These are phyloP conservation scores for Heterotilapia buettikoferi DNA, from an alignment of 2,113 vertebrate species.

Conservation along the genomic window DNA sequence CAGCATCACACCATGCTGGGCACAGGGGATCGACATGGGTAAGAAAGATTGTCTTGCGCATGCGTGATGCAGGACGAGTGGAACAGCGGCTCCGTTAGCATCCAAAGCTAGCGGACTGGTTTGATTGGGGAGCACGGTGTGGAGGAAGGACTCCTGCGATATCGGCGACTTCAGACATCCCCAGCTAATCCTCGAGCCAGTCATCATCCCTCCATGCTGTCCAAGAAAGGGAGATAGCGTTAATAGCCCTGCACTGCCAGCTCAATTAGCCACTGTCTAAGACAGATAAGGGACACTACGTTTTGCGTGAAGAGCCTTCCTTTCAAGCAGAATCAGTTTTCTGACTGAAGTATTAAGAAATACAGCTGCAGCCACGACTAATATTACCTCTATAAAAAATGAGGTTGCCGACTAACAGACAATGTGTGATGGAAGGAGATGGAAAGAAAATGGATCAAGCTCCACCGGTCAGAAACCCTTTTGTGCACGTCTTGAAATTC, in stretches of 20 bases:
- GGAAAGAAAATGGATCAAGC: conserved; percentile 76
- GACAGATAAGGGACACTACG: conserved; percentile 16
- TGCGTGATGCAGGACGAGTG: conserved; percentile 19
- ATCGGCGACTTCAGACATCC: conserved; percentile 55
- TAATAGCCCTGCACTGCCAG: conserved; percentile 49
- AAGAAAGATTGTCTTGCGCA: conserved; percentile 21
- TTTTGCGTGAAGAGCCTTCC: background rate
- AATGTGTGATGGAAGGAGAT: conserved; percentile 67
- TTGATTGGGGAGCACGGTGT: conserved; percentile 5
- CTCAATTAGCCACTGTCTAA: conserved; percentile 48
- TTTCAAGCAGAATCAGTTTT: background rate
- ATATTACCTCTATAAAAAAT: conserved; percentile 56
- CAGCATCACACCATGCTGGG: background rate
- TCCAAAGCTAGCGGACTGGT: conserved; percentile 35
- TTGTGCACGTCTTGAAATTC: conserved; percentile 84
- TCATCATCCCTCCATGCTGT: conserved; percentile 57
- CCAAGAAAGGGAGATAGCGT: conserved; percentile 51
- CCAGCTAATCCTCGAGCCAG: conserved; percentile 60
- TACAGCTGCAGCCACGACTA: background rate
- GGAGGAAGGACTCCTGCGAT: conserved; percentile 51
- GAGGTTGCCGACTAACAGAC: conserved; percentile 73
- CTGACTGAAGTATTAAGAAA: background rate
- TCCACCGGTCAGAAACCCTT: conserved; percentile 83
- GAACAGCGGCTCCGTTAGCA: conserved; percentile 48
- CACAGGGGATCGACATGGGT: background rate